Conservation (phyloP, 2,888 invertebrate species). For the Tenthredo notha region DNA sequence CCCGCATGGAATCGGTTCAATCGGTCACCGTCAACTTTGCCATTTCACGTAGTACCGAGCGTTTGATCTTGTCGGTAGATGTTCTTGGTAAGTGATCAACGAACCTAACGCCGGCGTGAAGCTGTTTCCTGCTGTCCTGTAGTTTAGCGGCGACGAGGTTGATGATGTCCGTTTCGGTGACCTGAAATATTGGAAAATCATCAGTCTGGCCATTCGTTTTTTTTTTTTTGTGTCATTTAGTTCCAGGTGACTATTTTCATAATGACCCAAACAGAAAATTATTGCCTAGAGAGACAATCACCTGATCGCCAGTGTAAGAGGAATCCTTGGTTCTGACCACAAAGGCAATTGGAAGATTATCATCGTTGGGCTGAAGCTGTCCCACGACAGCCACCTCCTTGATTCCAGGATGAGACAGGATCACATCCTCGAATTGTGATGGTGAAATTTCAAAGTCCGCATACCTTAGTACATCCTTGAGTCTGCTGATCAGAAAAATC, state of each 20-base stretch:
- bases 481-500: conserved; percentile 69
- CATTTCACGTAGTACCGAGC: not conserved
- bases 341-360: conserved; percentile 72
- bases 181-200: conserved; percentile 6
- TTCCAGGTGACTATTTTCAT: no score
- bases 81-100: conserved; percentile 38
- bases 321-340: conserved; percentile 56
- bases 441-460: conserved; percentile 71
- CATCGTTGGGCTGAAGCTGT: conserved; percentile 66
- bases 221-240: no score
- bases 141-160: conserved; percentile 39
- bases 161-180: conserved; percentile 43
- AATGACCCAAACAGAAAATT: no score
- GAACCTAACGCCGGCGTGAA: conserved; percentile 34
- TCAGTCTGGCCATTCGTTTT: not conserved
- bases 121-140: conserved; percentile 1
- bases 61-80: conserved; percentile 11
- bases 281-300: not conserved
- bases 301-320: not conserved
- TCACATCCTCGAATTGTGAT: conserved; percentile 67
- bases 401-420: conserved; percentile 67
- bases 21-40: not conserved
- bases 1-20: not conserved
- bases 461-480: conserved; percentile 73
- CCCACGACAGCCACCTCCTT: conserved; percentile 71